Evolutionary conservation across 2,113 vertebrate genomes (phyloP).

Genomic region (Thermophis baileyi): DNA sequence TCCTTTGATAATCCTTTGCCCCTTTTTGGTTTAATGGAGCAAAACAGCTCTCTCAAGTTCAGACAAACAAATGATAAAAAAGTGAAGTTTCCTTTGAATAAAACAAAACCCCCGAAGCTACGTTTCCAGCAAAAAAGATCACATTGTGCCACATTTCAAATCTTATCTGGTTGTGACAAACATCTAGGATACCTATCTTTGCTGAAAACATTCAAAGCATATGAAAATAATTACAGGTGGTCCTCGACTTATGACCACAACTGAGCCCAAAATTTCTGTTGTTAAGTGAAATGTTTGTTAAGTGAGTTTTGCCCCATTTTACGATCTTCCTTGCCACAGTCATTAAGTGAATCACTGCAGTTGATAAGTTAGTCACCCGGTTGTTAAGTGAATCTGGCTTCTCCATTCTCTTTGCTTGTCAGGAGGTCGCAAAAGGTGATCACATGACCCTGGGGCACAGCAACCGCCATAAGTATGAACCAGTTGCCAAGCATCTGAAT

Average conservation of each 20-base stretch:
- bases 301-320: neutral
- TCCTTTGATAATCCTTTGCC: neutral
- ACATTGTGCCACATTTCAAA: slow-evolving; percentile 11
- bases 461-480: too few relatives aligned
- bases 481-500: neutral
- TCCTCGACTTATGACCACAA: neutral
- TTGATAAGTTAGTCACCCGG: neutral
- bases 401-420: neutral
- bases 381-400: neutral
- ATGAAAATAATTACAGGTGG: neutral
- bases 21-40: neutral
- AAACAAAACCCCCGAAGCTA: neutral
- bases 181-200: neutral
- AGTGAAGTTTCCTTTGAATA: neutral
- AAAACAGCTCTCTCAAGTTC: neutral
- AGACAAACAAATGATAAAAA: neutral
- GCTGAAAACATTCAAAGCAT: neutral
- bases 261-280: neutral
- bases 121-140: slow-evolving; percentile 40
- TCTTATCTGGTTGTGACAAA: slow-evolving; percentile 11
- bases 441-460: too few relatives aligned
- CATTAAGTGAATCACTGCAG: neutral
- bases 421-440: neutral
- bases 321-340: neutral
- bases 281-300: neutral